Percentiles rank a stretch among this genome's conserved stretches.
phyloP scores from a whole-genome alignment of 2,113 vertebrate genomes.

The Gymnogyps californianus region DNA sequence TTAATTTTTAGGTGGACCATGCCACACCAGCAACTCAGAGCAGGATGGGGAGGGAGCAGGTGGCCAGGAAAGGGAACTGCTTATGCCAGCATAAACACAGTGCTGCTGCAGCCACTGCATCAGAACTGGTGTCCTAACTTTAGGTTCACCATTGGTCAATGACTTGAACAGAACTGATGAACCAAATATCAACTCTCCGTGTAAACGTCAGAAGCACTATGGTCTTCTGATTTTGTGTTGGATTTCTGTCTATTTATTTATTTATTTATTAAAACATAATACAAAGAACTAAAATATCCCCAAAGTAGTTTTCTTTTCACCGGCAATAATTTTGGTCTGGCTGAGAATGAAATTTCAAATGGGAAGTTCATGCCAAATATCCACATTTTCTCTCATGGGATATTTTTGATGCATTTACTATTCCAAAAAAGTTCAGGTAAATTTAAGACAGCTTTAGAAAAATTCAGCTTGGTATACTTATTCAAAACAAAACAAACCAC shows the following conservation, averaged over 20 bases:
- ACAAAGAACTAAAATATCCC: not conserved
- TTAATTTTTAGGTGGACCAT: not conserved
- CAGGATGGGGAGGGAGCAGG: not conserved
- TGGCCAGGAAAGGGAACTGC: conserved; percentile 20
- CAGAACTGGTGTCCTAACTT: not conserved
- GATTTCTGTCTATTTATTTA: not conserved
- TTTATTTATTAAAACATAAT: not conserved
- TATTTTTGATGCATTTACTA: not conserved
- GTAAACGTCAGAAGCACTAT: not conserved
- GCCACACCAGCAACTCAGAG: not conserved
- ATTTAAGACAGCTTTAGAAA: not conserved
- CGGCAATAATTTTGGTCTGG: not conserved
- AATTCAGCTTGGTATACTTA: not conserved
- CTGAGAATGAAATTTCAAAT: not conserved
- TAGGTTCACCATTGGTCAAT: not conserved
- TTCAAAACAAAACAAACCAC: not conserved
- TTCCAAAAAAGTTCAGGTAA: not conserved
- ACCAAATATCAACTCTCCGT: not conserved
- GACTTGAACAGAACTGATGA: not conserved
- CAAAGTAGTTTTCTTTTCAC: not conserved
- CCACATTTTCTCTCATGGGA: not conserved
- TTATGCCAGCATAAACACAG: conserved; percentile 15
- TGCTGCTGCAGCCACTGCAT: not conserved
- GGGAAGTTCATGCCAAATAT: not conserved
- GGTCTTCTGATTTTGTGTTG: not conserved